A percentile compares a stretch with the other conserved stretches of the same genome.
These are phyloP conservation scores for Hipposideros armiger DNA, from an alignment of 2,113 vertebrate species.

Conservation along the genomic window DNA sequence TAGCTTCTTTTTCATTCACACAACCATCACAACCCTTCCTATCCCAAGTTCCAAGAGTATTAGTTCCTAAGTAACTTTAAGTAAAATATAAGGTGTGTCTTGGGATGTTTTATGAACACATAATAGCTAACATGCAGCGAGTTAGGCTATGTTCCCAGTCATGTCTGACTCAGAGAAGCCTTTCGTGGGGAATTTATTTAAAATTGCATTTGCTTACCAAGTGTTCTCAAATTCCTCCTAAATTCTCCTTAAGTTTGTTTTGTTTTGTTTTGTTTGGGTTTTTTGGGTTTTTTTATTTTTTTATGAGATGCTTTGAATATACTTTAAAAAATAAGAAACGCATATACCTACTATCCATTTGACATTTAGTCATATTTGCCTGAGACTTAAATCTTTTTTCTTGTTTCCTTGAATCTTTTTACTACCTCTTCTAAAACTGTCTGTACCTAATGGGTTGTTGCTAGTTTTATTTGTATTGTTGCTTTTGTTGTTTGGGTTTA, in stretches of 20 bases:
- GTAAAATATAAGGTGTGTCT: not conserved
- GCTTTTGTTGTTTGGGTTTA: not conserved
- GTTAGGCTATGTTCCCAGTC: not conserved
- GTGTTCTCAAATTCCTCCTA: not conserved
- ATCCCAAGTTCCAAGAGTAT: not conserved
- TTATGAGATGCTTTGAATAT: not conserved
- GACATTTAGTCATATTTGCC: not conserved
- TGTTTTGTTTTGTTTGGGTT: too few species aligned
- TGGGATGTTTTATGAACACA: not conserved
- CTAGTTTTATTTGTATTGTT: not conserved
- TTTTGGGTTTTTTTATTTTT: too few species aligned
- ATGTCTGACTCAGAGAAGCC: not conserved
- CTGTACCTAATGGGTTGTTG: not conserved
- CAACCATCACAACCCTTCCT: not conserved
- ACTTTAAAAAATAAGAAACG: not conserved
- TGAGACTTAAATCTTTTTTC: not conserved
- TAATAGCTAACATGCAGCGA: not conserved
- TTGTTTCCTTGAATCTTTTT: not conserved
- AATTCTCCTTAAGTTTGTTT: not conserved
- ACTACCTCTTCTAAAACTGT: not conserved
- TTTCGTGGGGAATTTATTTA: not conserved
- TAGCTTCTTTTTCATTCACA: not conserved
- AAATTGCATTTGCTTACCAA: not conserved
- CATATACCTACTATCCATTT: not conserved
- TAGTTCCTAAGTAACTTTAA: not conserved